Evolutionary conservation across 2,113 vertebrate species (phyloP), one percentile per base, ranked within the genome.

Genomic region (Siniperca chuatsi): DNA sequence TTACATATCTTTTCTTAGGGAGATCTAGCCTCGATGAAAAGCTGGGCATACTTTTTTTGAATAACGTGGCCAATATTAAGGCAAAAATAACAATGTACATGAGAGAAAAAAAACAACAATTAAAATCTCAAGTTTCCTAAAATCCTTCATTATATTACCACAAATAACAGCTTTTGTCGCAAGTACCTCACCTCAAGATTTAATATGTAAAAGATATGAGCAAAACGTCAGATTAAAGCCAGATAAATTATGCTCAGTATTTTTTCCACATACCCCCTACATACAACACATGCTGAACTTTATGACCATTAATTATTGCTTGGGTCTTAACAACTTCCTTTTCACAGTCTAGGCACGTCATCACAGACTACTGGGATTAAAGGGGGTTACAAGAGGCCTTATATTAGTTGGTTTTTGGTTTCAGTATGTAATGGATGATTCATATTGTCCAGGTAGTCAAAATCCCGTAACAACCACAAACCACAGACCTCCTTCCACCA

Each of bases 381-480:
- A 89, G 78, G 21, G 37, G 35, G 35, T 60, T 66, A 64, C 65
- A 83, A 72, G 81, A 83, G 73, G 89, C 52, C 55, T 48, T 42
- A 42, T 65, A 80, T 72, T 81, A 68, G 72, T 25, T 71, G 12
- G 81, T 80, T 86, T 90, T 87, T 79, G 77, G 87, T 88, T 86
- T 87, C 82, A 82, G 58, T 42, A 55, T 29, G 57, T 61, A 82
- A 65, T 62, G 77, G 65, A 82, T 93, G 90, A 93, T 85, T 92
- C 87, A 87, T 77, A 52, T 23, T 80, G 88, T 91, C 87, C 90
- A 92, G 85, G 77, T 62, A 76, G 65, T 85, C 70, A 61, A 85
- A 89, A 62, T 33, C 35, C 50, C 29, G 25, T 25, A 73, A 66
- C 4, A 44, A 74, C 86, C 61, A 68, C 74, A 88, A 88, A 93